Percentiles rank a stretch among this genome's conserved stretches.
Conservation (phyloP, 35 echinoderm and acorn worm genomes). For the Lytechinus pictus region DNA sequence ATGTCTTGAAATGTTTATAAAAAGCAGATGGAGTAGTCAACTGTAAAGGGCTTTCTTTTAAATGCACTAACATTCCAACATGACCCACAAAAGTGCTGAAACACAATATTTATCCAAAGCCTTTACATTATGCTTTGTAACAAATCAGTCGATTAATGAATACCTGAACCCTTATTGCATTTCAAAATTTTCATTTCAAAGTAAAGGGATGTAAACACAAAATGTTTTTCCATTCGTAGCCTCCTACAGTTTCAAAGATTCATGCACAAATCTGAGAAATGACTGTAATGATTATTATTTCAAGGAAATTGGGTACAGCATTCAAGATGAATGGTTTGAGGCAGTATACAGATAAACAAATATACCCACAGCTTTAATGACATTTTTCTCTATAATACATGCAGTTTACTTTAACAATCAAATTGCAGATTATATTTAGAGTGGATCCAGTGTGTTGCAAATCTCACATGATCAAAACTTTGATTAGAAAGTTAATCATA, state of each 20-base stretch:
- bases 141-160: no score
- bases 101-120: no score
- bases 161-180: no score
- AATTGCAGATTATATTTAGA: no score
- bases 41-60: no score
- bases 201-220: not conserved
- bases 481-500: not conserved
- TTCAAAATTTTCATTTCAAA: not conserved
- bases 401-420: not conserved
- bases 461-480: no score
- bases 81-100: no score
- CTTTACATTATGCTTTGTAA: no score
- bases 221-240: not conserved
- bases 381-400: not conserved
- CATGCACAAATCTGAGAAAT: not conserved
- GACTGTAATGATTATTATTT: not conserved
- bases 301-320: not conserved
- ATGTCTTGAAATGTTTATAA: no score
- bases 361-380: not conserved
- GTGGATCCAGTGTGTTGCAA: no score
- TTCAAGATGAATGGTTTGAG: not conserved
- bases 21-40: no score
- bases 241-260: not conserved
- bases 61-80: no score
- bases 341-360: not conserved